Conservation (phyloP, 2,113 vertebrate species). For the Tragelaphus scriptus region DNA sequence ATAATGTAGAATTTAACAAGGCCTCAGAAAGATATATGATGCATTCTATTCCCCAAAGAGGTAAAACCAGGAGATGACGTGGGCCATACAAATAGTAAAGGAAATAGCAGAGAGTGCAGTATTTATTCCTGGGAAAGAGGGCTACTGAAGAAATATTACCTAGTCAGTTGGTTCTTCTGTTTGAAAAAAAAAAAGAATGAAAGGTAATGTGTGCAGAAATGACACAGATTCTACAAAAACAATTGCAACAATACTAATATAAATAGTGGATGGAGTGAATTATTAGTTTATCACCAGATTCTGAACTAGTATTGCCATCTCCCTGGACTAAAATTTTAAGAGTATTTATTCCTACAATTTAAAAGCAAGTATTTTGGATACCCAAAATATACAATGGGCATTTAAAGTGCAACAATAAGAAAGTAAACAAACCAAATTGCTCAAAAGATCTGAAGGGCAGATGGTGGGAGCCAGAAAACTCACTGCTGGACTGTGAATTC, state of each 20-base stretch:
- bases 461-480: background rate
- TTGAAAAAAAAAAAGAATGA: background rate
- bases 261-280: background rate
- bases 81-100: background rate
- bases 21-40: background rate
- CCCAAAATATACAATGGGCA: background rate
- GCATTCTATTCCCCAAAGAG: background rate
- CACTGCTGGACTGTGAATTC: background rate
- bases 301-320: background rate
- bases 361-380: background rate
- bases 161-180: background rate
- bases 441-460: too few relatives aligned
- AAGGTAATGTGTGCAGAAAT: background rate
- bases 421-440: background rate
- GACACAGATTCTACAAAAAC: background rate
- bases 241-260: background rate
- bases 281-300: background rate
- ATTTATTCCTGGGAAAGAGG: background rate
- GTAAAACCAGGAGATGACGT: background rate
- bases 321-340: background rate
- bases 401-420: background rate
- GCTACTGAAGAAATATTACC: background rate
- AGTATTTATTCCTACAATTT: background rate
- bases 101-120: background rate
- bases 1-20: background rate